Conservation (phyloP, 2,797 vertebrate species). For the Amphiprion clarkii region DNA sequence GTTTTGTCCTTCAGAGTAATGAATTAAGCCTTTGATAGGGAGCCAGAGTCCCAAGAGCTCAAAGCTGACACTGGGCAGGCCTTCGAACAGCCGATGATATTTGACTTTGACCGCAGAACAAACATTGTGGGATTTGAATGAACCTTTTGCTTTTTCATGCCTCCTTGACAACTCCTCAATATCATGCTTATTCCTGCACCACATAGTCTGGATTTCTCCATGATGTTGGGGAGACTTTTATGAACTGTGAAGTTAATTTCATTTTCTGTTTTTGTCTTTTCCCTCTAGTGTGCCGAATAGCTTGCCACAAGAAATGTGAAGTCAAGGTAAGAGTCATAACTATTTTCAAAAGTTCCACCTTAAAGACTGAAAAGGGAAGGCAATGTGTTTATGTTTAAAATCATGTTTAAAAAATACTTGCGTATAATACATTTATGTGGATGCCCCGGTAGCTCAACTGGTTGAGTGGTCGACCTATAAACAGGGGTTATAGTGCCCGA, state of each 20-base stretch:
- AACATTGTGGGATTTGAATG: constrained; percentile 65
- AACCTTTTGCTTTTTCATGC: constrained; percentile 48
- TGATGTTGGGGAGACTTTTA: constrained; percentile 44
- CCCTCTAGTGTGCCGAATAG: constrained; percentile 89
- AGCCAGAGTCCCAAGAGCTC: constrained; percentile 30
- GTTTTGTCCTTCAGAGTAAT: constrained; percentile 18
- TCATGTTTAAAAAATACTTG: not conserved
- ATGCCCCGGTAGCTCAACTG: too few relatives aligned
- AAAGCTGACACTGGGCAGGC: constrained; percentile 35
- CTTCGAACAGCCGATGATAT: constrained; percentile 56
- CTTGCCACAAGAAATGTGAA: constrained; percentile 96
- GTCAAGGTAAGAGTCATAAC: constrained; percentile 89
- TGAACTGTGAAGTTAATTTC: constrained; percentile 43
- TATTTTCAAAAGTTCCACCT: not conserved
- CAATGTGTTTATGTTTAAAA: not conserved
- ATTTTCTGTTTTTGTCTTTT: constrained; percentile 46
- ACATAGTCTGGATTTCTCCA: constrained; percentile 23
- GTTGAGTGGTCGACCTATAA: too few relatives aligned
- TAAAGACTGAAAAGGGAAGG: accelerated
- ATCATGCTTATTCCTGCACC: constrained; percentile 38
- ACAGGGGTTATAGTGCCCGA: too few relatives aligned
- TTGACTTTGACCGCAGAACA: constrained; percentile 69
- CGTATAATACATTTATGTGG: not conserved
- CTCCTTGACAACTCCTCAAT: constrained; percentile 40
- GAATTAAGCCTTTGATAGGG: constrained; percentile 19